These are phyloP conservation scores for Trachelipus rathkii DNA, from an alignment of 1,140 invertebrate species.

Conservation along the genomic window DNA sequence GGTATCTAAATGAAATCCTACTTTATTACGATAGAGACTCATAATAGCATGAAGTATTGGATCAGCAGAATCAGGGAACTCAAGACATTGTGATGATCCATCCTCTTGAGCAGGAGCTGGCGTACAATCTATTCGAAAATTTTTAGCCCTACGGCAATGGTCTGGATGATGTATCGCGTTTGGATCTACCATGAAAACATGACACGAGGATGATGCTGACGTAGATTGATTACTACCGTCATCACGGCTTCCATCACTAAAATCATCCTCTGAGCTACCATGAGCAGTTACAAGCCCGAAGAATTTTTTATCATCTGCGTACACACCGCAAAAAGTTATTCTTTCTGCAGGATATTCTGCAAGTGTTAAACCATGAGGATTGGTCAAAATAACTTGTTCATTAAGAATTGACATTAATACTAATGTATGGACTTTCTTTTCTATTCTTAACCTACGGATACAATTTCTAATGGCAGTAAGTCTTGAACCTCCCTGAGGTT, in stretches of 20 bases:
- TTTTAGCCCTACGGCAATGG: constrained; percentile 69
- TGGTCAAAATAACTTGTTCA: constrained; percentile 70
- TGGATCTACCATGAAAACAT: constrained; percentile 89
- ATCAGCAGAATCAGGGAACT: constrained; percentile 84
- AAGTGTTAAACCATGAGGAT: constrained; percentile 58
- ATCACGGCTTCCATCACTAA: constrained; percentile 42
- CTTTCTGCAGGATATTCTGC: constrained; percentile 80
- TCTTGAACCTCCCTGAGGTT: constrained; percentile 47
- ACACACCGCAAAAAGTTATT: constrained; percentile 82
- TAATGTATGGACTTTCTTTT: constrained; percentile 79
- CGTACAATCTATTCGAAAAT: constrained; percentile 74
- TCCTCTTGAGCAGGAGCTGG: constrained; percentile 52
- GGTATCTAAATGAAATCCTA: constrained; percentile 39
- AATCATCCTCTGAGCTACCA: constrained; percentile 40
- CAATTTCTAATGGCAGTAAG: constrained; percentile 67
- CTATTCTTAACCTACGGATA: constrained; percentile 79
- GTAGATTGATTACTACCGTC: constrained; percentile 28
- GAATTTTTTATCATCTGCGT: constrained; percentile 78
- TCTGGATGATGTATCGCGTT: constrained; percentile 66
- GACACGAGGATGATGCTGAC: constrained; percentile 77
- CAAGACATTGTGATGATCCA: constrained; percentile 60
- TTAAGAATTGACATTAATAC: constrained; percentile 79
- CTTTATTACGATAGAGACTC: constrained; percentile 49
- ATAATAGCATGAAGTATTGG: constrained; percentile 63
- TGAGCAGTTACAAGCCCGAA: constrained; percentile 87